Conservation (phyloP, 2,113 vertebrate genomes). For the Tupaia chinensis region DNA sequence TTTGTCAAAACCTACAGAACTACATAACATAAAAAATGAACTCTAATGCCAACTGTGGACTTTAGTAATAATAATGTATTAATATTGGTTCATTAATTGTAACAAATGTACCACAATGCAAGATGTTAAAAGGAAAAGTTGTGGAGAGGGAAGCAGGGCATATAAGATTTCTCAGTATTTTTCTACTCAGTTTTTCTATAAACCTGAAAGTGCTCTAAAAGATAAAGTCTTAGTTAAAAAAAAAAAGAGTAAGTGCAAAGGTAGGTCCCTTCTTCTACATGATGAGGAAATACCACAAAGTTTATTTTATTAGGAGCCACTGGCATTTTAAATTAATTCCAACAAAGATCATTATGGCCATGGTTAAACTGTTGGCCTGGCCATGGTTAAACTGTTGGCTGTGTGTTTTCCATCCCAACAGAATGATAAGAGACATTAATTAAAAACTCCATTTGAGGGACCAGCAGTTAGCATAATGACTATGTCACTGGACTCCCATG, state of each 20-base stretch:
- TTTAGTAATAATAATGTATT: not conserved
- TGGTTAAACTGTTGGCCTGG: not conserved
- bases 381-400: not conserved
- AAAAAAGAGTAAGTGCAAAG: not conserved
- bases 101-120: not conserved
- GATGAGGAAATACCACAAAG: not conserved
- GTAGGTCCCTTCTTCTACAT: not conserved
- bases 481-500: too few relatives aligned
- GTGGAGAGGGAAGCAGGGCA: not conserved
- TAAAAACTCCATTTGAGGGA: slow-evolving; percentile 34
- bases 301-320: slow-evolving; percentile 25
- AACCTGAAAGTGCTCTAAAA: not conserved
- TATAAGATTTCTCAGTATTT: not conserved
- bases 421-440: not conserved
- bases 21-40: not conserved
- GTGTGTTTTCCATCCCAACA: not conserved
- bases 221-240: not conserved
- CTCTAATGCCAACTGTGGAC: not conserved
- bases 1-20: not conserved
- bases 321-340: not conserved
- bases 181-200: not conserved
- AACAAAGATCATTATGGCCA: not conserved
- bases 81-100: not conserved
- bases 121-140: not conserved
- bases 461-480: too few relatives aligned